Evolutionary conservation across 2,113 vertebrate species (phyloP).

Genomic region (Erinaceus europaeus): DNA sequence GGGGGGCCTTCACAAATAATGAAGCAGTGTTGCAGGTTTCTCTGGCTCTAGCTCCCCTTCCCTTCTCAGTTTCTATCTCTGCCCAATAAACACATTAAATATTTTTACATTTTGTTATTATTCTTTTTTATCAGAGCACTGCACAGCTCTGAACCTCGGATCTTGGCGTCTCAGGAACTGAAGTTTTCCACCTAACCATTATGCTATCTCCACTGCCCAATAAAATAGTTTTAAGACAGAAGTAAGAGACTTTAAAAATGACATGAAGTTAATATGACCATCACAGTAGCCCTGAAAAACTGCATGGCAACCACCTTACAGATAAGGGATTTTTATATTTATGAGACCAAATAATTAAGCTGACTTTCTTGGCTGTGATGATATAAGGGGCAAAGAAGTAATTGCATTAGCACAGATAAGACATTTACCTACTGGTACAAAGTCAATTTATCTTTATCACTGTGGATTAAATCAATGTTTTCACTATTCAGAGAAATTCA

Average conservation of each 20-base stretch:
- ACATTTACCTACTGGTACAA: background rate
- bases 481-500: background rate
- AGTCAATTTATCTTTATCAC: background rate
- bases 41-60: no score
- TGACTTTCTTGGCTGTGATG: background rate
- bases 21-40: no score
- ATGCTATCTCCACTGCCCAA: no score
- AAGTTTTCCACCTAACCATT: no score
- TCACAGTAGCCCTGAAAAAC: background rate
- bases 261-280: constrained; percentile 6
- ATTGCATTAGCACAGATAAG: background rate
- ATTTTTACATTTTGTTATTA: no score
- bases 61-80: no score
- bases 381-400: constrained; percentile 27
- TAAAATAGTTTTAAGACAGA: background rate
- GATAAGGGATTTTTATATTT: background rate
- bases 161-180: no score
- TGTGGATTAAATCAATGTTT: constrained; percentile 7
- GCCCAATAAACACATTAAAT: no score
- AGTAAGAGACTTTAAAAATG: background rate
- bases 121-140: no score
- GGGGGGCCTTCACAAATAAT: no score
- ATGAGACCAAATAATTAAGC: background rate
- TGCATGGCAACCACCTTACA: background rate
- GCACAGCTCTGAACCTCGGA: no score